Base-by-base conservation (phyloP, 2,888 invertebrate species). In the Nemurella pictetii region DNA sequence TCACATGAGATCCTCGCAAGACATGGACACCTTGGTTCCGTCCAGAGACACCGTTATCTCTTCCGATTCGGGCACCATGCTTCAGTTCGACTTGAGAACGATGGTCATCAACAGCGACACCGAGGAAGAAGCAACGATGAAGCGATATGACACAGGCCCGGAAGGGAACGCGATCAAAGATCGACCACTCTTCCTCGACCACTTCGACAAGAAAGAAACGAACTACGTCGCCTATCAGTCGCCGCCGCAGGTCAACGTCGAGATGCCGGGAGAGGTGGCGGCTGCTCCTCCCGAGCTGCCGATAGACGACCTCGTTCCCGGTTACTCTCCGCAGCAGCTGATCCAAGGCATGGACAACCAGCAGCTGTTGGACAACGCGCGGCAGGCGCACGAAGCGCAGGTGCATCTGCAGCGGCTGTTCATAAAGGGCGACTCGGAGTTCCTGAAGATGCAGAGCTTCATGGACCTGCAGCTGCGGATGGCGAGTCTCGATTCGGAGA, bases 101-200 rank as follows among this genome's bases (percentile, higher is more conserved):
- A 98, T 98, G 97, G 98, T 98, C 88, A 98, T 98, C 89, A 98
- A 98, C 89, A 94, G 94, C 86, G 96, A 96, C 89, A 94, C 94
- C 0, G 96, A 97, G 89, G 93, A 93, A 84, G 95, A 95, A 88
- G 96, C 96, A 87, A 98, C 98, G 35, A 98, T 98, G 96, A 97
- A 97, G 92, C 93, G 95, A 87, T 96, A 97, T 91, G 96, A 96
- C 91, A 97, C 97, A 12, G 97, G 96, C 87, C 95, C 96, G 0
- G 95, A 95, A 89, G 96, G 96, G 90, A 93, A 93, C 15, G 94
- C 94, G 84, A 94, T 95, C 89, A 96, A 97, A 88, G 32, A 98
- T 92, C 93, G 98, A 86, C 98, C 98, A 83, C 93, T 97, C 89
- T 99, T 98, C 91, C 92, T 99, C 87, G 98, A 98, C 89, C 98